Evolutionary conservation across 64 coral and sea anemone species (phyloP).

Genomic region (Trachythela sp.): DNA sequence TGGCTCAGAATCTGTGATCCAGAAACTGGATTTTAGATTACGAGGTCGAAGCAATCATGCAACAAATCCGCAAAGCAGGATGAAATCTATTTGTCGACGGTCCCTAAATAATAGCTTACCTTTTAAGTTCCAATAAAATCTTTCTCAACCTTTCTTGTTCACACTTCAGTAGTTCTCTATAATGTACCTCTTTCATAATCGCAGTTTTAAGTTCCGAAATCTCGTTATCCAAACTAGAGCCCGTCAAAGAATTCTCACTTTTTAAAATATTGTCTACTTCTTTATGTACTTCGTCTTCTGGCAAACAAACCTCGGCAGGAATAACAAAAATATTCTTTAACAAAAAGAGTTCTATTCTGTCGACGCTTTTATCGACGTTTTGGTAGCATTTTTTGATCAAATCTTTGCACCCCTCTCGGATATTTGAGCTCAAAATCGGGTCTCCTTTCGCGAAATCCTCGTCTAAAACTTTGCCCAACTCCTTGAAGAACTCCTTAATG

Average conservation of each 20-base stretch:
- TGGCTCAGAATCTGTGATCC: too few species aligned
- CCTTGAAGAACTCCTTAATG: not conserved
- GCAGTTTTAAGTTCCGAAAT: not conserved
- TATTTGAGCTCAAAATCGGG: not conserved
- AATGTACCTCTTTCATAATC: not conserved
- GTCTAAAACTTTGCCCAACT: not conserved
- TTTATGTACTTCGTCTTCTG: not conserved
- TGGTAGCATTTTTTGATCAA: not conserved
- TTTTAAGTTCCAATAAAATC: not conserved
- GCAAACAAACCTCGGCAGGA: not conserved
- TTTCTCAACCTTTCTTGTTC: not conserved
- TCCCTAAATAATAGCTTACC: not conserved
- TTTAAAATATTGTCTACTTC: not conserved
- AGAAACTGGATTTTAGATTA: too few species aligned
- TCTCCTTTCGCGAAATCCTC: not conserved
- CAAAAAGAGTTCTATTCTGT: not conserved
- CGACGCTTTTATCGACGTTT: not conserved
- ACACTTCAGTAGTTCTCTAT: not conserved
- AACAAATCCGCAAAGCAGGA: too few species aligned
- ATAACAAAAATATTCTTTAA: conserved; percentile 1
- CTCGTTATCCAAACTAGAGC: not conserved
- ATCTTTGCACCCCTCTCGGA: not conserved
- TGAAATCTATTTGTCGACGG: not conserved
- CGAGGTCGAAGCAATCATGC: too few species aligned
- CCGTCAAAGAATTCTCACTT: not conserved